These are phyloP conservation scores for Xiphophorus couchianus DNA, from an alignment of 2,113 vertebrate genomes.

Conservation along the genomic window DNA sequence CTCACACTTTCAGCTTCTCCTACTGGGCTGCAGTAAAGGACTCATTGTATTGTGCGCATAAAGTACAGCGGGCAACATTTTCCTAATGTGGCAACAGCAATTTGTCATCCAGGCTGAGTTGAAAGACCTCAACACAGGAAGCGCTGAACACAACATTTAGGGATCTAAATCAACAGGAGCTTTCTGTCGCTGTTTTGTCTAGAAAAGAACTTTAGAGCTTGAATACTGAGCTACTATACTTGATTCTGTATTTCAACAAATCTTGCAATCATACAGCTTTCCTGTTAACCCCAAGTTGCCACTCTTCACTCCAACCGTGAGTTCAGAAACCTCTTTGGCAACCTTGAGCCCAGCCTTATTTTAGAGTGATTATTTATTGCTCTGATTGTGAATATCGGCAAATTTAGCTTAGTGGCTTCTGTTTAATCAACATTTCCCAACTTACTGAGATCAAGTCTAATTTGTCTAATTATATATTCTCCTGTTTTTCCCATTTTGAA, in stretches of 20 bases:
- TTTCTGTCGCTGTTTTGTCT: slow-evolving; percentile 13
- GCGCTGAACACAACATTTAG: slow-evolving; percentile 20
- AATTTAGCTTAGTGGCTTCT: background rate
- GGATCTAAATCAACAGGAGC: background rate
- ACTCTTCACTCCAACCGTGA: background rate
- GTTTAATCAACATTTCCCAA: too few relatives aligned
- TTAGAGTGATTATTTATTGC: too few relatives aligned
- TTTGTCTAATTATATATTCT: too few relatives aligned
- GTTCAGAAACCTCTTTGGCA: background rate
- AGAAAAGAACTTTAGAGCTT: slow-evolving; percentile 11
- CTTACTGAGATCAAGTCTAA: too few relatives aligned
- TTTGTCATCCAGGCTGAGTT: slow-evolving; percentile 63
- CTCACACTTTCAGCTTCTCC: slow-evolving; percentile 42
- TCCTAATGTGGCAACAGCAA: slow-evolving; percentile 48
- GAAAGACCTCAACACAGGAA: slow-evolving; percentile 42
- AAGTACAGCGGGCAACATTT: slow-evolving; percentile 50
- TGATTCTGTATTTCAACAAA: background rate
- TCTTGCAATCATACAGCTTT: too few relatives aligned
- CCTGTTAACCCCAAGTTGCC: too few relatives aligned
- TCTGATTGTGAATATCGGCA: too few relatives aligned
- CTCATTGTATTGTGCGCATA: slow-evolving; percentile 56
- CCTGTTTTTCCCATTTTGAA: background rate
- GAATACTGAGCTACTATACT: background rate
- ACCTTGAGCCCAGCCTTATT: background rate
- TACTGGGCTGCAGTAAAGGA: slow-evolving; percentile 56